phyloP scores from a whole-genome alignment of 1,140 invertebrate genomes.

The Drosophila takahashii region DNA sequence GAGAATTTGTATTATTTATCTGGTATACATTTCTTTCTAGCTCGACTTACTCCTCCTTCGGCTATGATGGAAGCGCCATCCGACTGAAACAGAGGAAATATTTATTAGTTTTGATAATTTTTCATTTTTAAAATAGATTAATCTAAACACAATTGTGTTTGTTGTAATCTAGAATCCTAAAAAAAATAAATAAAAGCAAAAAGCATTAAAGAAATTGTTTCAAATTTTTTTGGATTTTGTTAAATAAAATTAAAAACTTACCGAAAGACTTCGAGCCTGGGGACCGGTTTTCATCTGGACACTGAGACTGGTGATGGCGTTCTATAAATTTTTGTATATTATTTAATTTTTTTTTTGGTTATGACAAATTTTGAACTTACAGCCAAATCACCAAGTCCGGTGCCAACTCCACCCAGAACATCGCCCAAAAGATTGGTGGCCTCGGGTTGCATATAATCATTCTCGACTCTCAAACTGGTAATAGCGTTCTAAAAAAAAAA shows the following conservation, averaged over 20 bases:
- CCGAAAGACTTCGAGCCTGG: conserved; percentile 24
- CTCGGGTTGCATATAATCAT: conserved; percentile 29
- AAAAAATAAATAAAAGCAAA: no score
- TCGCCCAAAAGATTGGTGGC: conserved; percentile 39
- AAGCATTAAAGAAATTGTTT: background rate
- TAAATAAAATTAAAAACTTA: conserved; percentile 35
- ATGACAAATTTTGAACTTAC: conserved; percentile 5
- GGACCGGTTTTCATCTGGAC: conserved; percentile 5
- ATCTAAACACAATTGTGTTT: no score
- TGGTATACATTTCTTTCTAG: no score
- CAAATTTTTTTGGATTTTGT: no score
- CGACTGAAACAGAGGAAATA: conserved; percentile 8
- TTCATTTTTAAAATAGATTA: no score
- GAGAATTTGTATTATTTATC: background rate
- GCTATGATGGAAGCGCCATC: conserved; percentile 42
- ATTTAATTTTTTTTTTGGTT: no score
- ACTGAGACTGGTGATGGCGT: conserved; percentile 41
- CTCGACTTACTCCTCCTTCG: conserved; percentile 34
- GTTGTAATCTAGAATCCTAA: no score
- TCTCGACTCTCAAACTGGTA: conserved; percentile 12
- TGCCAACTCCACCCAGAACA: conserved; percentile 33
- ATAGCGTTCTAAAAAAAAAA: conserved; percentile 27
- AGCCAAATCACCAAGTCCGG: conserved; percentile 41
- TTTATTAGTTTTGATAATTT: no score
- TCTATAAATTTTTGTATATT: conserved; percentile 1